Evolutionary conservation across 2,113 vertebrate species (phyloP).

Genomic region (Erinaceus europaeus): DNA sequence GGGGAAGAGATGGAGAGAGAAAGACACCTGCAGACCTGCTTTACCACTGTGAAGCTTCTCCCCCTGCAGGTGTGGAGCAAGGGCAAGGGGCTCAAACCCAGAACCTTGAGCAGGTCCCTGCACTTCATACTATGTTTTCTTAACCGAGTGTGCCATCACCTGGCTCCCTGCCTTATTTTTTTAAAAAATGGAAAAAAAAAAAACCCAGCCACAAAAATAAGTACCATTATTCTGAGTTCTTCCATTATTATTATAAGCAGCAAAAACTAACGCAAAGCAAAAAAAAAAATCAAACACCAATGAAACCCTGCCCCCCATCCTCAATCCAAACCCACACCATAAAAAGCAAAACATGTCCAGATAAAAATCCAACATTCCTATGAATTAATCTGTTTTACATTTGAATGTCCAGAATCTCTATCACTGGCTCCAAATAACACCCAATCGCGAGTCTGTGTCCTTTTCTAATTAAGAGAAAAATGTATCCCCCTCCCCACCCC

Average conservation of each 20-base stretch:
- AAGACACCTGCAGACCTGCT: no score
- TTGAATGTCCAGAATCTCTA: conserved; percentile 31
- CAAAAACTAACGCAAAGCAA: neutral
- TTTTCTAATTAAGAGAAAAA: conserved; percentile 39
- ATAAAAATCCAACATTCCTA: conserved; percentile 67
- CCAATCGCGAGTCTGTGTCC: neutral
- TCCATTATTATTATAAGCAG: neutral
- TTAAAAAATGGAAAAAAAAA: no score
- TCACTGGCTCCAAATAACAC: conserved; percentile 1
- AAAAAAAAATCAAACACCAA: neutral
- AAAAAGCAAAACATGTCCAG: conserved; percentile 56
- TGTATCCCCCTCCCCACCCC: neutral
- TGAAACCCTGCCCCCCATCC: neutral
- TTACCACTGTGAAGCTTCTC: no score
- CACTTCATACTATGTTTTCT: no score
- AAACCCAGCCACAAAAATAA: no score
- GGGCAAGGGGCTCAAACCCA: no score
- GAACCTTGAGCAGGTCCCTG: no score
- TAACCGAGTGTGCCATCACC: no score
- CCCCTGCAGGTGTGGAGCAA: no score
- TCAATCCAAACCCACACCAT: neutral
- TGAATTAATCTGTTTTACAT: conserved; percentile 42
- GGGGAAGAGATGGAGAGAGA: no score
- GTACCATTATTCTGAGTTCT: no score
- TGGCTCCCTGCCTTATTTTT: no score